phyloP scores from a whole-genome alignment of 2,888 invertebrate species.

The Epirrhoe tristata region DNA sequence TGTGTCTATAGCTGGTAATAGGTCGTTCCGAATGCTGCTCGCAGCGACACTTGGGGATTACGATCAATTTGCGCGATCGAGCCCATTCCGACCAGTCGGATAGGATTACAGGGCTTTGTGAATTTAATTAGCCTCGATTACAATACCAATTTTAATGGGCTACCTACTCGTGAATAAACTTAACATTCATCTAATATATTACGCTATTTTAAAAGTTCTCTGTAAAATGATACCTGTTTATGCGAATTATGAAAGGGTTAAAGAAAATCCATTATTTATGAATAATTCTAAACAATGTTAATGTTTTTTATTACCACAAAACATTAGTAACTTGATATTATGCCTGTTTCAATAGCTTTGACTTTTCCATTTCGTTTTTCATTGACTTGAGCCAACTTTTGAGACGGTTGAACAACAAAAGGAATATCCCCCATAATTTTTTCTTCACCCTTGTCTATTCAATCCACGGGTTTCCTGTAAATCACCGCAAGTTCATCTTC shows the following conservation, averaged over 20 bases:
- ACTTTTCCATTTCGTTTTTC: conserved; percentile 25
- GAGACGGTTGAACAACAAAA: conserved; percentile 33
- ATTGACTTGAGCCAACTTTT: conserved; percentile 27
- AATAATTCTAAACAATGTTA: not conserved
- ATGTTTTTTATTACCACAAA: conserved; percentile 5
- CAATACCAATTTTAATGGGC: conserved; percentile 11
- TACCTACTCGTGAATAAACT: conserved; percentile 8
- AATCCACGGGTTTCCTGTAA: conserved; percentile 38
- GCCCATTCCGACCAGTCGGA: conserved; percentile 43
- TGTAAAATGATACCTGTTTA: too few species aligned
- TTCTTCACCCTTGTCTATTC: conserved; percentile 42
- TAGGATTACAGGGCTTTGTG: conserved; percentile 46
- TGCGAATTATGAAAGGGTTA: too few species aligned
- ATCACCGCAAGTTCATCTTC: conserved; percentile 38
- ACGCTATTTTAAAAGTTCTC: not conserved
- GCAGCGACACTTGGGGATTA: conserved; percentile 49
- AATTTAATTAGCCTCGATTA: conserved; percentile 42
- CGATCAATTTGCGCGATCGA: conserved; percentile 59
- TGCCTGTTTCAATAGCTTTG: conserved; percentile 7
- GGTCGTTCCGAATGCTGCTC: conserved; percentile 40
- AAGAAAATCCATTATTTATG: not conserved
- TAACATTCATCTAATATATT: not conserved
- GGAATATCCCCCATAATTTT: conserved; percentile 29
- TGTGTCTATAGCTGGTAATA: conserved; percentile 57
- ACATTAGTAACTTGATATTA: conserved; percentile 3